A percentile compares a stretch with the other conserved stretches of the same genome.
phyloP scores from a whole-genome alignment of 2,113 vertebrate species.

The Corythornis cristatus region DNA sequence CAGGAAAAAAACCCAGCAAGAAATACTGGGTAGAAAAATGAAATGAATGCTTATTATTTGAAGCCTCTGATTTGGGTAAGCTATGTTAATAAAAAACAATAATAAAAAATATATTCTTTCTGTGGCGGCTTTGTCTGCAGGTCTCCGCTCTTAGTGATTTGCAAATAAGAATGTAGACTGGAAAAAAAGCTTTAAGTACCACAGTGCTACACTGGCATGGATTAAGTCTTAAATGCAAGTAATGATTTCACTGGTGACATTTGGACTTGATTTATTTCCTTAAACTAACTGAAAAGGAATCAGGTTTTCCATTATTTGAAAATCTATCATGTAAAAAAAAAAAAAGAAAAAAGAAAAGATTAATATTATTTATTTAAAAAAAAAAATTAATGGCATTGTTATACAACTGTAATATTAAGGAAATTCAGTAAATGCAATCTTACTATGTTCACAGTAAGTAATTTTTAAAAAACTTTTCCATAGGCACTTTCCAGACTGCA shows the following conservation, averaged over 20 bases:
- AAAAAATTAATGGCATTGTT: neutral
- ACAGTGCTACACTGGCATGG: neutral
- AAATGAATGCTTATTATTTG: neutral
- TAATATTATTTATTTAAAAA: neutral
- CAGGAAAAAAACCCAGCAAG: neutral
- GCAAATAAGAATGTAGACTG: slow-evolving; percentile 11
- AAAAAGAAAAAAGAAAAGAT: neutral
- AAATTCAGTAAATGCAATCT: neutral
- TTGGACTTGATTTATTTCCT: neutral
- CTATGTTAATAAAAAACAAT: neutral
- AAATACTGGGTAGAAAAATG: neutral
- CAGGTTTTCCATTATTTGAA: neutral
- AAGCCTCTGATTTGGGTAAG: neutral
- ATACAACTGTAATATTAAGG: neutral
- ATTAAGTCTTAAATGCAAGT: slow-evolving; percentile 7
- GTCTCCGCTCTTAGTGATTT: neutral
- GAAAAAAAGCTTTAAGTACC: neutral
- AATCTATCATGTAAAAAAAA: neutral
- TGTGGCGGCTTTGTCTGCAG: neutral
- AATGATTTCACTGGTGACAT: slow-evolving; percentile 3
- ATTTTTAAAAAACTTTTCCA: neutral
- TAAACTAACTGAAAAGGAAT: neutral
- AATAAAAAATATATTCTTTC: neutral
- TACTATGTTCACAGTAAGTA: neutral
- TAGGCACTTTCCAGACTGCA: neutral